A percentile compares a stretch with the other conserved stretches of the same genome.
phyloP scores from a whole-genome alignment of 2,888 invertebrate genomes.

The Athalia cordata region DNA sequence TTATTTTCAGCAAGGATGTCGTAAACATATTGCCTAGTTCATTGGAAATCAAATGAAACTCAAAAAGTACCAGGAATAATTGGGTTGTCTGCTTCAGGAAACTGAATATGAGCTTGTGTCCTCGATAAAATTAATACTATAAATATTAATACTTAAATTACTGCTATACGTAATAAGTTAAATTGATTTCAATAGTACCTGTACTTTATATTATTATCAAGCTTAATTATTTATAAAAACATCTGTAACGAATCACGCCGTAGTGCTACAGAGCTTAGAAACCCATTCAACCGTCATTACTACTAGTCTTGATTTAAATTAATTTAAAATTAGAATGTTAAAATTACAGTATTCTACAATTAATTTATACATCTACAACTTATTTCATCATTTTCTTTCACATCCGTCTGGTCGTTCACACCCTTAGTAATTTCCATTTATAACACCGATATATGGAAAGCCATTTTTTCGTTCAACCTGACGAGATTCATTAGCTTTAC shows the following conservation, averaged over 20 bases:
- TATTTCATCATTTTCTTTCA: not conserved
- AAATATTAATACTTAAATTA: not conserved
- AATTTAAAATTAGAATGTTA: conserved; percentile 1
- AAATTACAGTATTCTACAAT: conserved; percentile 18
- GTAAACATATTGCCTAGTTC: too few species aligned
- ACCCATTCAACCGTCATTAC: conserved; percentile 15
- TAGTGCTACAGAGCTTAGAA: not conserved
- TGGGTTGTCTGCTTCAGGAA: too few species aligned
- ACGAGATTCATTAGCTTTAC: too few species aligned
- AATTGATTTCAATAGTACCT: conserved; percentile 34
- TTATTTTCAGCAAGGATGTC: too few species aligned
- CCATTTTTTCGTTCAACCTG: too few species aligned
- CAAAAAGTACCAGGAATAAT: too few species aligned
- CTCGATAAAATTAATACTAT: too few species aligned
- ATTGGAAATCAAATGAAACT: too few species aligned
- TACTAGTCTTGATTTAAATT: not conserved
- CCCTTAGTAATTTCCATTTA: too few species aligned
- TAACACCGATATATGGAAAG: too few species aligned
- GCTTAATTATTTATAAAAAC: conserved; percentile 1
- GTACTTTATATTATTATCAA: conserved; percentile 16
- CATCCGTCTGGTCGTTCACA: not conserved
- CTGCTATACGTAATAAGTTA: conserved; percentile 19
- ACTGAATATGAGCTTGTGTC: too few species aligned
- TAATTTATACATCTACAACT: conserved; percentile 8
- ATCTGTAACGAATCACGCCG: not conserved